phyloP scores from a whole-genome alignment of 2,797 vertebrate species.

The Chrosomus eos region DNA sequence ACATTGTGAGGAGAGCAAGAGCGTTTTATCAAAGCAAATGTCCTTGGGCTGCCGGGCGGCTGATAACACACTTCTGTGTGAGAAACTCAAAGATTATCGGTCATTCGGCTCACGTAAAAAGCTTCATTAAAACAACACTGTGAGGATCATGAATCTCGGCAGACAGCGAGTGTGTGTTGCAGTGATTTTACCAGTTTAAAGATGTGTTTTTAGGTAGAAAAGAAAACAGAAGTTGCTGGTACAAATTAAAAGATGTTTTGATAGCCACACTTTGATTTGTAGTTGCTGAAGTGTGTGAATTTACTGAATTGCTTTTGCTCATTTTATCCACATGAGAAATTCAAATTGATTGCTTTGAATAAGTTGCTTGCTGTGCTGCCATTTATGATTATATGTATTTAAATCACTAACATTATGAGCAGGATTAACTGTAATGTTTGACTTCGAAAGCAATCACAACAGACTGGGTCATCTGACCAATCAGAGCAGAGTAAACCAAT shows the following conservation, averaged over 20 bases:
- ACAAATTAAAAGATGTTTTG: background rate
- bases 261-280: background rate
- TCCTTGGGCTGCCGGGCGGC: background rate
- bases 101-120: background rate
- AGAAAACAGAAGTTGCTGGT: background rate
- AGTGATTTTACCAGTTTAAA: background rate
- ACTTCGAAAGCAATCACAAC: too few species aligned
- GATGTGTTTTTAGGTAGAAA: background rate
- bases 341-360: background rate
- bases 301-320: background rate
- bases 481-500: too few species aligned
- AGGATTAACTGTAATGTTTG: background rate
- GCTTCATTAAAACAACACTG: conserved; percentile 2
- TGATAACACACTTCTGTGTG: background rate
- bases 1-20: conserved; percentile 1
- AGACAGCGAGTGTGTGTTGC: background rate
- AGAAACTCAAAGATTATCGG: background rate
- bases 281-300: background rate
- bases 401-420: background rate
- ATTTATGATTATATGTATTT: background rate
- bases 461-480: too few species aligned
- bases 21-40: background rate
- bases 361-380: background rate
- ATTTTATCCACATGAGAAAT: background rate
- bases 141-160: background rate